Evolutionary conservation across 2,888 invertebrate species (phyloP).

Genomic region (Exephanes ischioxanthus): DNA sequence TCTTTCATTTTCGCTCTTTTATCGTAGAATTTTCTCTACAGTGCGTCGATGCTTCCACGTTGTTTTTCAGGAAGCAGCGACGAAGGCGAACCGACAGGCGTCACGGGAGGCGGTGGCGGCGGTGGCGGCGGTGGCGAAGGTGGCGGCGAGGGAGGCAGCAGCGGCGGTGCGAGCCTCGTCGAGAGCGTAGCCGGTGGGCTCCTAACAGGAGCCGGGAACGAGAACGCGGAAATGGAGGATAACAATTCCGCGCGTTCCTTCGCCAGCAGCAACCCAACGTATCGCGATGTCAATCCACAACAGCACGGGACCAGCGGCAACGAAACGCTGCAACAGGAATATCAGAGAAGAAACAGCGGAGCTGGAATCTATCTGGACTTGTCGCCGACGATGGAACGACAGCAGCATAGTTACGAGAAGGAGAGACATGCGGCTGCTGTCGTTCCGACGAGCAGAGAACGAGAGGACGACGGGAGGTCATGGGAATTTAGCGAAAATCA

Average conservation of each 20-base stretch:
- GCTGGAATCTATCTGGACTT: conserved; percentile 68
- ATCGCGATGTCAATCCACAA: conserved; percentile 75
- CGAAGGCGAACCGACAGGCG: conserved; percentile 86
- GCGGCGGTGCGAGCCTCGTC: conserved; percentile 83
- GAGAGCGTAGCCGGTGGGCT: conserved; percentile 83
- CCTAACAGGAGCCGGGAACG: conserved; percentile 88
- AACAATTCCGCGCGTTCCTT: conserved; percentile 70
- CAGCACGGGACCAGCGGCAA: conserved; percentile 72
- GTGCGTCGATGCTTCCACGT: conserved; percentile 32
- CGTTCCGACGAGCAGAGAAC: conserved; percentile 56
- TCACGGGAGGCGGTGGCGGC: conserved; percentile 78
- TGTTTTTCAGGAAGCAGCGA: conserved; percentile 83
- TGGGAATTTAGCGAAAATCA: conserved; percentile 76
- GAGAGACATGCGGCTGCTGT: conserved; percentile 59
- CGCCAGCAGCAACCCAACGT: conserved; percentile 72
- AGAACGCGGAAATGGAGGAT: conserved; percentile 83
- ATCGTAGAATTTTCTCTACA: conserved; percentile 44
- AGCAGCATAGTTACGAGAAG: conserved; percentile 66
- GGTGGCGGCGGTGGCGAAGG: conserved; percentile 83
- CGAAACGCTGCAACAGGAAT: conserved; percentile 72
- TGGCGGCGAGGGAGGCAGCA: conserved; percentile 86
- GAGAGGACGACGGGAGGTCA: conserved; percentile 76
- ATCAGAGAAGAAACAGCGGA: conserved; percentile 58
- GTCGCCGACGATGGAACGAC: conserved; percentile 72
- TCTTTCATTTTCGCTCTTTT: conserved; percentile 11